These are phyloP conservation scores for Melanostoma mellinum DNA, from an alignment of 2,888 invertebrate genomes.

Conservation along the genomic window DNA sequence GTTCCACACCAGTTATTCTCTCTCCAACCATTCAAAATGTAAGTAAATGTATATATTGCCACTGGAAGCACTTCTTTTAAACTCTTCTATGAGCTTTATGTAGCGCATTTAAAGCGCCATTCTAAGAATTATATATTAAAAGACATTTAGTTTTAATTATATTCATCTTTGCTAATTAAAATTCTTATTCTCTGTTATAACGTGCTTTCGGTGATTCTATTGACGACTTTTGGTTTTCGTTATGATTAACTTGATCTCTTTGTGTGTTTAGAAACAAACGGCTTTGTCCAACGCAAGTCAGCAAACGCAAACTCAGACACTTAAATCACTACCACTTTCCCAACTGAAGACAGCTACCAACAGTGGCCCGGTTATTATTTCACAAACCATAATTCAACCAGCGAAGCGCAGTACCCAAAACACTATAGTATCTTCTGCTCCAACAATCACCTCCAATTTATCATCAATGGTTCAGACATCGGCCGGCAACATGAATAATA, in stretches of 20 bases:
- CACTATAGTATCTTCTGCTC: slow-evolving; percentile 57
- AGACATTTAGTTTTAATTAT: too few species aligned
- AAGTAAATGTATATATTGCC: slow-evolving; percentile 67
- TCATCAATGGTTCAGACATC: slow-evolving; percentile 57
- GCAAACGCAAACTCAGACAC: slow-evolving; percentile 78
- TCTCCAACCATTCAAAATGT: slow-evolving; percentile 76
- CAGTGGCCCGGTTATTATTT: slow-evolving; percentile 81
- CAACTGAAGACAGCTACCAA: slow-evolving; percentile 79
- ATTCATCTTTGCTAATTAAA: too few species aligned
- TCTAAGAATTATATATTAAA: too few species aligned
- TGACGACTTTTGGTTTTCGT: background rate
- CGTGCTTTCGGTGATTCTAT: too few species aligned
- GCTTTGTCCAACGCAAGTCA: slow-evolving; percentile 70
- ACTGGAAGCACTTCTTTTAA: too few species aligned
- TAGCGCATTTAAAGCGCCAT: too few species aligned
- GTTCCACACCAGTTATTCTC: slow-evolving; percentile 79
- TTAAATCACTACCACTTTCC: slow-evolving; percentile 80
- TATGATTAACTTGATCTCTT: background rate
- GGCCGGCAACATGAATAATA: slow-evolving; percentile 60
- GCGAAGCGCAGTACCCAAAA: slow-evolving; percentile 76
- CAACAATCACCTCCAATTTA: slow-evolving; percentile 63
- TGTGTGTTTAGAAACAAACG: slow-evolving; percentile 54
- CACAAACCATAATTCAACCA: slow-evolving; percentile 81
- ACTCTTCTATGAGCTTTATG: too few species aligned
- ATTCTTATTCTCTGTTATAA: too few species aligned